Evolutionary conservation across 2,888 invertebrate species (phyloP).

Genomic region (Cenopis cana): DNA sequence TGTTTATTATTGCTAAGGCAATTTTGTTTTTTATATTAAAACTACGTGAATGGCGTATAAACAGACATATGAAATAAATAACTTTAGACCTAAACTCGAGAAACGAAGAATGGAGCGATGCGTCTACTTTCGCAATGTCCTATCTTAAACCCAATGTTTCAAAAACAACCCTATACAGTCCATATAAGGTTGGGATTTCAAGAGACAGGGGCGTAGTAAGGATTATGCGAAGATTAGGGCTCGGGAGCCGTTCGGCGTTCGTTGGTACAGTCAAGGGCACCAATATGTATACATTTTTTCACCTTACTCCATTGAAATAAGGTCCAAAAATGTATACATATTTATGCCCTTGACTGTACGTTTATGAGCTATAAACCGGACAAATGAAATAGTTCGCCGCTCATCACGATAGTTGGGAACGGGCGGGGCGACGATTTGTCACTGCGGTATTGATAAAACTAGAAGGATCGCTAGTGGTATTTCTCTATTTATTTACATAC

Average conservation of each 20-base stretch:
- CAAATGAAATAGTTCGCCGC: constrained; percentile 48
- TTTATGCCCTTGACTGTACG: no score
- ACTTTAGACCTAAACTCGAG: constrained; percentile 27
- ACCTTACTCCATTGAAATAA: no score
- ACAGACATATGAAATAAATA: constrained; percentile 5
- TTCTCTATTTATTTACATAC: background rate
- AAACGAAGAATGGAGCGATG: constrained; percentile 21
- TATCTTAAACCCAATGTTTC: background rate
- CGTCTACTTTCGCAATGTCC: background rate
- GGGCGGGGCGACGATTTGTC: constrained; percentile 43
- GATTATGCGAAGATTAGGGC: background rate
- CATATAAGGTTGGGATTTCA: background rate
- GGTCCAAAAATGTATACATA: no score
- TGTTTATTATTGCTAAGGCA: no score
- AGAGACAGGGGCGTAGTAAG: background rate
- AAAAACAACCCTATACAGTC: background rate
- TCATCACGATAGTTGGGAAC: constrained; percentile 38
- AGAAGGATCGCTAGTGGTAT: constrained; percentile 17
- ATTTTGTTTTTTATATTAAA: background rate
- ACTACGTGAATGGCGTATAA: background rate
- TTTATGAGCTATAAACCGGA: constrained; percentile 47
- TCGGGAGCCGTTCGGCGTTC: constrained; percentile 18
- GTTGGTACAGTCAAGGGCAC: no score
- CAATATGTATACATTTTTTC: no score
- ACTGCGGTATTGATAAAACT: constrained; percentile 12